Evolutionary conservation across 2,888 invertebrate species (phyloP).

Genomic region (Pogonocherus hispidulus): DNA sequence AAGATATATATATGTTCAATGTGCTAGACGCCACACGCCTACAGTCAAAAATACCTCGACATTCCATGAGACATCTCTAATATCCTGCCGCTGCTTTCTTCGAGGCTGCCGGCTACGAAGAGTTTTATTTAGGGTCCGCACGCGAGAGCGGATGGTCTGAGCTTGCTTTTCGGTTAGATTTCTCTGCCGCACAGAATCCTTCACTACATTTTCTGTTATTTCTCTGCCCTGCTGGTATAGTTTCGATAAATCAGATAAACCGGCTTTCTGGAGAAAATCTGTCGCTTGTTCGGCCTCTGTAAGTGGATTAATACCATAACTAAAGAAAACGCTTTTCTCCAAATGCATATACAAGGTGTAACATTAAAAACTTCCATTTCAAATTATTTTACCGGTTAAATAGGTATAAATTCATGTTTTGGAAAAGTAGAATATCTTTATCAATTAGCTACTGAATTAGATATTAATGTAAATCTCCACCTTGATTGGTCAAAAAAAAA

Average conservation of each 20-base stretch:
- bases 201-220: constrained; percentile 77
- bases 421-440: too few relatives aligned
- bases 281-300: constrained; percentile 83
- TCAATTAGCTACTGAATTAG: too few relatives aligned
- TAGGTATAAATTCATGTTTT: too few relatives aligned
- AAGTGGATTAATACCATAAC: constrained; percentile 1
- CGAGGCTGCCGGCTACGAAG: constrained; percentile 76
- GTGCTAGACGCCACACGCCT: constrained; percentile 40
- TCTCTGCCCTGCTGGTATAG: constrained; percentile 80
- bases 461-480: too few relatives aligned
- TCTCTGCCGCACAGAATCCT: constrained; percentile 72
- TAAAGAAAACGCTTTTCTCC: neutral
- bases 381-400: too few relatives aligned
- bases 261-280: constrained; percentile 82
- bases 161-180: constrained; percentile 81
- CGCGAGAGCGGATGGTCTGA: constrained; percentile 81
- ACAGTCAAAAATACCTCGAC: constrained; percentile 74
- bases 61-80: constrained; percentile 87
- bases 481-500: too few relatives aligned
- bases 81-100: constrained; percentile 76
- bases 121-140: constrained; percentile 83
- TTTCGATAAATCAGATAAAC: constrained; percentile 79
- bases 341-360: too few relatives aligned
- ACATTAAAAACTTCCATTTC: too few relatives aligned
- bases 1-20: too few relatives aligned